phyloP scores from a whole-genome alignment of 2,797 vertebrate genomes.

The Enteromius treurensis region DNA sequence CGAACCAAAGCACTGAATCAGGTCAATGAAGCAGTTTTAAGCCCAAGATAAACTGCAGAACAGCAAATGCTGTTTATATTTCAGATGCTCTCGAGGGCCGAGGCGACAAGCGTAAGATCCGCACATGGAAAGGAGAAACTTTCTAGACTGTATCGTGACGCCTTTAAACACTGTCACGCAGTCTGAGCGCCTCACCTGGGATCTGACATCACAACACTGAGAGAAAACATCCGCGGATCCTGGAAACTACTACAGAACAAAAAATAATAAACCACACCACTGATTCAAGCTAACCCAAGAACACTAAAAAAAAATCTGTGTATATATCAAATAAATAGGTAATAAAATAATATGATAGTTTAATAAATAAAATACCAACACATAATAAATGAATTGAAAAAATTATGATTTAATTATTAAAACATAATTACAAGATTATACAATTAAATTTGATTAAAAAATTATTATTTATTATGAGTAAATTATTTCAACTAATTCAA shows the following conservation, averaged over 20 bases:
- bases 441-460: too few relatives aligned
- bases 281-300: neutral
- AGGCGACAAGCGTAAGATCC: conserved; percentile 15
- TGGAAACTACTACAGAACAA: conserved; percentile 9
- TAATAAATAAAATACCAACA: neutral
- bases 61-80: conserved; percentile 55
- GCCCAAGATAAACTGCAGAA: conserved; percentile 57
- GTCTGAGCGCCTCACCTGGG: conserved; percentile 28
- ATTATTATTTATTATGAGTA: too few relatives aligned
- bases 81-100: conserved; percentile 35
- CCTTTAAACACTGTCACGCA: conserved; percentile 35
- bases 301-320: neutral
- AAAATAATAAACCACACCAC: neutral
- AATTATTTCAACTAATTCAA: too few relatives aligned
- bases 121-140: conserved; percentile 14
- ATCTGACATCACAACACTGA: conserved; percentile 41
- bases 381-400: neutral
- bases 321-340: neutral
- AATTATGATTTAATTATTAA: too few relatives aligned
- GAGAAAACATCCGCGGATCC: conserved; percentile 27
- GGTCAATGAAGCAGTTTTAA: conserved; percentile 54
- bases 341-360: neutral
- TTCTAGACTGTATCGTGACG: conserved; percentile 44
- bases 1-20: conserved; percentile 48
- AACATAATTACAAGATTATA: neutral